Conservation (phyloP, 2,113 vertebrate genomes). For the Rhinoptilus africanus region DNA sequence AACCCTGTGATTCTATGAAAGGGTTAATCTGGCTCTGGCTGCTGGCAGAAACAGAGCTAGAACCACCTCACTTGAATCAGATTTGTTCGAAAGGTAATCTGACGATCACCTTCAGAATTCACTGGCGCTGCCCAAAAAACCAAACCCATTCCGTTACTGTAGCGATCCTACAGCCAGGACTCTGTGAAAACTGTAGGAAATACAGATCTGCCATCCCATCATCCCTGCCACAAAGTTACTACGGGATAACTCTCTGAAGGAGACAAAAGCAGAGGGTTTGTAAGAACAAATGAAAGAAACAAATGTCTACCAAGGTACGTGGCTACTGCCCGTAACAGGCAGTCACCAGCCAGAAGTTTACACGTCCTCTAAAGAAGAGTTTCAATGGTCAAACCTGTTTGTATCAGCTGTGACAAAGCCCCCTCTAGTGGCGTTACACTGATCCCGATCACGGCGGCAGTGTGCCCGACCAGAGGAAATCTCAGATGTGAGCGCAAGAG, state of each 20-base stretch:
- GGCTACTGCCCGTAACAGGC: accelerated
- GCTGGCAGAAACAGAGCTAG: background rate
- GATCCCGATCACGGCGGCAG: accelerated
- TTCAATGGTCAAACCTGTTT: accelerated
- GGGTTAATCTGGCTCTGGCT: background rate
- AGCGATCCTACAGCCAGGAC: background rate
- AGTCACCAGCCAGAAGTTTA: accelerated
- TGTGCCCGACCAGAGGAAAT: accelerated
- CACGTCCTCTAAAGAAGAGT: accelerated
- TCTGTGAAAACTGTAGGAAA: background rate
- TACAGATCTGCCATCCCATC: accelerated
- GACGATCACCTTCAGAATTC: background rate
- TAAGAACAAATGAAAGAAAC: background rate
- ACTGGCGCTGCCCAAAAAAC: no score
- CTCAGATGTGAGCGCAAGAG: accelerated
- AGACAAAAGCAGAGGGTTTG: background rate
- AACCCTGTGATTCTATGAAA: no score
- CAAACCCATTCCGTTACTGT: accelerated
- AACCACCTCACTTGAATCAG: accelerated
- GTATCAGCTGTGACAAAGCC: background rate
- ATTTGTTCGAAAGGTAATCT: background rate
- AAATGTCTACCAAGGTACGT: accelerated
- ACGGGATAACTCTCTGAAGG: accelerated
- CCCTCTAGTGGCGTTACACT: constrained; percentile 28
- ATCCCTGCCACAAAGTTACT: background rate